Conservation (phyloP, 2,113 vertebrate genomes). For the Muntiacus reevesi region DNA sequence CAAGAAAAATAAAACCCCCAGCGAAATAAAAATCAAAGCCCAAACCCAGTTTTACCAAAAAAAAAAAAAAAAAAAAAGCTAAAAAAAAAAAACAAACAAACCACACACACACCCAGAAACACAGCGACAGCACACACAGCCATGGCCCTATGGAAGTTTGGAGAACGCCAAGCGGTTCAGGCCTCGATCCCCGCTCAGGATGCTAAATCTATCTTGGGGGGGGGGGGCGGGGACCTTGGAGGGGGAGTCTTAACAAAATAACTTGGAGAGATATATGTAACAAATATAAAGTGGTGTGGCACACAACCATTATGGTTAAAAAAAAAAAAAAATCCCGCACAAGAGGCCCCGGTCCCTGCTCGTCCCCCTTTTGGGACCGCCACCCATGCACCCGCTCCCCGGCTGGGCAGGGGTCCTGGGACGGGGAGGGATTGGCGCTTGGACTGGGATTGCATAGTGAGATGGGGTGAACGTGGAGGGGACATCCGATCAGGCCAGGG, state of each 20-base stretch:
- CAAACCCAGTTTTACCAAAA: constrained; percentile 73
- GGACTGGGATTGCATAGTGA: constrained; percentile 82
- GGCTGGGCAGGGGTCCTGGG: constrained; percentile 14
- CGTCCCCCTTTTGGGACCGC: not conserved
- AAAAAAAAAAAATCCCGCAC: constrained; percentile 52
- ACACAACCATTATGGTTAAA: constrained; percentile 75
- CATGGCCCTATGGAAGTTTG: constrained; percentile 74
- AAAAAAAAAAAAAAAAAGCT: not conserved
- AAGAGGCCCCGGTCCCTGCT: constrained; percentile 55
- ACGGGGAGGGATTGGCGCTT: constrained; percentile 29
- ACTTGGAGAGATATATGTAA: constrained; percentile 71
- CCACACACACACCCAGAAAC: constrained; percentile 76
- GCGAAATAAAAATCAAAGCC: constrained; percentile 65
- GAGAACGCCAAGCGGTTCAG: constrained; percentile 71
- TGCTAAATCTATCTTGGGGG: constrained; percentile 79
- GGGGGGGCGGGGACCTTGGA: not conserved
- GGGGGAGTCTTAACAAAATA: constrained; percentile 74
- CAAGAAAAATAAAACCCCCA: constrained; percentile 79
- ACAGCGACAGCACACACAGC: constrained; percentile 80
- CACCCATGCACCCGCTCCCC: not conserved
- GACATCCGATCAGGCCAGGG: constrained; percentile 20
- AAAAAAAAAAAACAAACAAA: not conserved
- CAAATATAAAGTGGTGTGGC: constrained; percentile 75
- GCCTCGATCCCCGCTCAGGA: constrained; percentile 76
- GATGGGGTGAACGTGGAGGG: constrained; percentile 57